Evolutionary conservation across 2,113 vertebrate species (phyloP).

Genomic region (Psilopogon haemacephalus): DNA sequence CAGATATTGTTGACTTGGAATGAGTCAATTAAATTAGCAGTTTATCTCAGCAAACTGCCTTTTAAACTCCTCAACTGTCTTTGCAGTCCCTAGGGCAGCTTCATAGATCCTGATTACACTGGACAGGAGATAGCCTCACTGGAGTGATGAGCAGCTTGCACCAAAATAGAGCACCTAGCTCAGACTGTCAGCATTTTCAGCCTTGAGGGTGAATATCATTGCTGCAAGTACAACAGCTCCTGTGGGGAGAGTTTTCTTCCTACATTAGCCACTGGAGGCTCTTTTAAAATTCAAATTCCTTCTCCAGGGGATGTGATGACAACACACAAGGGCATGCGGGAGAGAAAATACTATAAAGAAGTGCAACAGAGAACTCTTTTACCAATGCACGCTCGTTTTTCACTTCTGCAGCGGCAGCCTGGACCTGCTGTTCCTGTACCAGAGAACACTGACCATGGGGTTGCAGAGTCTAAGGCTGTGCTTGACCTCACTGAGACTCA

Average conservation of each 20-base stretch:
- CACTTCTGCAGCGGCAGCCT: neutral
- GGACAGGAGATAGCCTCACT: neutral
- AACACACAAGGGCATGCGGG: neutral
- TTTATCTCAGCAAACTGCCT: neutral
- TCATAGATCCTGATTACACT: neutral
- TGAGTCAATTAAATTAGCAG: neutral
- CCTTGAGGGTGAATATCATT: neutral
- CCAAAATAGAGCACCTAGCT: neutral
- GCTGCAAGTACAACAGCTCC: neutral
- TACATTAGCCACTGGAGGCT: neutral
- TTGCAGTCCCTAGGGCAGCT: neutral
- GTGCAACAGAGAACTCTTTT: neutral
- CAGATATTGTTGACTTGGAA: neutral
- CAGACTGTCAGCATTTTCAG: neutral
- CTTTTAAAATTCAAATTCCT: slow-evolving; percentile 28
- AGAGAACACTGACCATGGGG: neutral
- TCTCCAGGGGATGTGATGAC: neutral
- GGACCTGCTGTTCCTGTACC: neutral
- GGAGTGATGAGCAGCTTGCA: neutral
- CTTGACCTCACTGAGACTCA: neutral
- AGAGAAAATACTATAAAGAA: neutral
- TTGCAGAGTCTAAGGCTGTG: neutral
- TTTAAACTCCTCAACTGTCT: neutral
- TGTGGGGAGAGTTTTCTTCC: neutral
- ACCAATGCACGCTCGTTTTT: neutral